A percentile compares a stretch with the other conserved stretches of the same genome.
Conservation (phyloP, 2,797 vertebrate species). For the Zenarchopterus dispar region DNA sequence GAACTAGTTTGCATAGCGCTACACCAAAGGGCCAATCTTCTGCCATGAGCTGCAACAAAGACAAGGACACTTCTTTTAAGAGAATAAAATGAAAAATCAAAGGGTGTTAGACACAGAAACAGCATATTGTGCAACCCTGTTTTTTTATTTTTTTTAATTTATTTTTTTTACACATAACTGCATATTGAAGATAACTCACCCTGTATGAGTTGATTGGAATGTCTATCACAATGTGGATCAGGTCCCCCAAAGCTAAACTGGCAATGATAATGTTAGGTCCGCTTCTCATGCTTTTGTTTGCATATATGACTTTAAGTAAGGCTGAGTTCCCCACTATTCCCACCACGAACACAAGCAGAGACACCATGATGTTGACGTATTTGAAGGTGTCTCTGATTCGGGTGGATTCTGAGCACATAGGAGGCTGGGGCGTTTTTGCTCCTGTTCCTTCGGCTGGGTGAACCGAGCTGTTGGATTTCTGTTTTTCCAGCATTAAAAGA, state of each 20-base stretch:
- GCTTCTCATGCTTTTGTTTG: constrained; percentile 93
- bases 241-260: constrained; percentile 90
- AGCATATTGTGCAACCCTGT: background rate
- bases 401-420: constrained; percentile 80
- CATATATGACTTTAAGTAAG: constrained; percentile 90
- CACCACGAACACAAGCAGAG: constrained; percentile 87
- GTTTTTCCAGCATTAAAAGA: constrained; percentile 48
- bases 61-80: constrained; percentile 31
- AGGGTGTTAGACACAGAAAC: constrained; percentile 31
- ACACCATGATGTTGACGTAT: constrained; percentile 89
- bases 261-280: constrained; percentile 92
- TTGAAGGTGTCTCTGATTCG: constrained; percentile 88
- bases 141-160: constrained; percentile 26
- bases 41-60: constrained; percentile 85
- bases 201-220: constrained; percentile 93
- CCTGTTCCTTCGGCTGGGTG: constrained; percentile 39
- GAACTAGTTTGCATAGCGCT: constrained; percentile 91
- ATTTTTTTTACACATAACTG: constrained; percentile 35
- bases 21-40: constrained; percentile 93
- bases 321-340: constrained; percentile 91
- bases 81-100: constrained; percentile 28
- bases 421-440: constrained; percentile 61
- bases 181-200: constrained; percentile 75
- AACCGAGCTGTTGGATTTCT: constrained; percentile 66
- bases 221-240: constrained; percentile 91